Conservation (phyloP, 1,140 invertebrate species). For the Tetragonula clypearis region DNA sequence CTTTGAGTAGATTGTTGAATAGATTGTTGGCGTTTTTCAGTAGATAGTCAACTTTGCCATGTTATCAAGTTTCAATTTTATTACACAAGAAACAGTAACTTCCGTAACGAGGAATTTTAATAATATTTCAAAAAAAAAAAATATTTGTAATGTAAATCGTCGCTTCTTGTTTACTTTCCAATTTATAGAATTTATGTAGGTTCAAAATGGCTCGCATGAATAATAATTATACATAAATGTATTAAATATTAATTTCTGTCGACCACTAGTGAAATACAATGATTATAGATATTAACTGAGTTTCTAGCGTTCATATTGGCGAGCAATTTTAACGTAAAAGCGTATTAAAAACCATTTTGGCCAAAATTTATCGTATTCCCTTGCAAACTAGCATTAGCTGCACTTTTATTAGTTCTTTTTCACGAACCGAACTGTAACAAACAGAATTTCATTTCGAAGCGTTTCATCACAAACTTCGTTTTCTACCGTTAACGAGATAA, state of each 20-base stretch:
- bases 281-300: not conserved
- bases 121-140: not conserved
- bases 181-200: not conserved
- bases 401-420: conserved; percentile 1
- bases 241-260: not conserved
- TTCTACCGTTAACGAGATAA: conserved; percentile 15
- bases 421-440: conserved; percentile 1
- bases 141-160: not conserved
- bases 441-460: conserved; percentile 22
- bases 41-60: no score
- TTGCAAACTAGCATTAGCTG: not conserved
- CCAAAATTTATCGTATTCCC: not conserved
- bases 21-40: no score
- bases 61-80: no score
- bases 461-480: conserved; percentile 17
- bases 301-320: no score
- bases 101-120: no score
- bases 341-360: not conserved
- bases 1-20: no score
- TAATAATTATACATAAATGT: not conserved
- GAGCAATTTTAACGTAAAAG: not conserved
- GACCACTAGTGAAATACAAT: not conserved
- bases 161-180: no score
- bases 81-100: no score
- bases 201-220: not conserved